These are phyloP conservation scores for Dione juno DNA, from an alignment of 2,888 invertebrate genomes.

Conservation along the genomic window DNA sequence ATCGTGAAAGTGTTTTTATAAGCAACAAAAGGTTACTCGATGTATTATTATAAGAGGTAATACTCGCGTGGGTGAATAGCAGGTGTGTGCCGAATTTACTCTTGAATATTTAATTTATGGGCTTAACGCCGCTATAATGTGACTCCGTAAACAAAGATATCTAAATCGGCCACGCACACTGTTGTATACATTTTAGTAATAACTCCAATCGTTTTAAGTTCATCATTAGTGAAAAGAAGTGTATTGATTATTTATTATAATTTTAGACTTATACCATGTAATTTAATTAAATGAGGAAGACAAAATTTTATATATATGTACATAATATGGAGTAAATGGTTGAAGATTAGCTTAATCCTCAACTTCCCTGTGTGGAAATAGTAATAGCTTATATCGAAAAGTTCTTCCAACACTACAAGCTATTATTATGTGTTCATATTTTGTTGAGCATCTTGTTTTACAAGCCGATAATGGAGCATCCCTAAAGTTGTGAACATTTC, in stretches of 20 bases:
- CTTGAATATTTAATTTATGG: slow-evolving; percentile 39
- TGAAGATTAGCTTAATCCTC: too few species aligned
- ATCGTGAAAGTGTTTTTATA: slow-evolving; percentile 8
- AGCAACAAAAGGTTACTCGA: slow-evolving; percentile 19
- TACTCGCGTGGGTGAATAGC: slow-evolving; percentile 17
- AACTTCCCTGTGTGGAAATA: neutral
- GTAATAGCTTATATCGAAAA: neutral
- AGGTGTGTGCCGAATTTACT: slow-evolving; percentile 32
- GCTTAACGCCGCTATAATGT: slow-evolving; percentile 31
- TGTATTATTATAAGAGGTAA: slow-evolving; percentile 20
- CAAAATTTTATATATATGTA: neutral
- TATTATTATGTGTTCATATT: slow-evolving; percentile 14
- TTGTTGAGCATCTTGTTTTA: slow-evolving; percentile 8
- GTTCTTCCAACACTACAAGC: neutral
- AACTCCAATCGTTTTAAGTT: neutral
- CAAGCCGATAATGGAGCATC: slow-evolving; percentile 1
- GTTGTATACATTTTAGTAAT: neutral
- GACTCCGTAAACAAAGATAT: slow-evolving; percentile 34
- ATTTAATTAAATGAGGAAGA: neutral
- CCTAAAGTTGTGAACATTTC: neutral
- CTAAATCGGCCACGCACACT: slow-evolving; percentile 19
- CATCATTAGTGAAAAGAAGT: neutral
- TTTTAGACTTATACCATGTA: neutral
- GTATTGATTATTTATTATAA: neutral
- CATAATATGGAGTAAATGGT: too few species aligned